Conservation (phyloP, 30 jellyfish, hydroid and myxozoan genomes). For the Rhopilema esculentum region DNA sequence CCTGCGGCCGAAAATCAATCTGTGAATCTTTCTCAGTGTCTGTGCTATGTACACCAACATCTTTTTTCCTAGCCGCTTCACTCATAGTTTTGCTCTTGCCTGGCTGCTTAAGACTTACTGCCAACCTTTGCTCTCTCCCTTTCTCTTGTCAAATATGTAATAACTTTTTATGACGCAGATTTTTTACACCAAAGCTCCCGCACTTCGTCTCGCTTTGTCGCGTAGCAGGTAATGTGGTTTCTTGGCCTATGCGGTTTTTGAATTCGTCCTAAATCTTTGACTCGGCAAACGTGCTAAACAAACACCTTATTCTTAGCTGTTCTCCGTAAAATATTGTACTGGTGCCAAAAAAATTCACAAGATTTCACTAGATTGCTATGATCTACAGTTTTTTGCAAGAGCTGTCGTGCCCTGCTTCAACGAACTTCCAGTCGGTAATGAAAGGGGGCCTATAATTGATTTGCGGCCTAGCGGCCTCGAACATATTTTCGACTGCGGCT, state of each 20-base stretch:
- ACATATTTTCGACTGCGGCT: too few relatives aligned
- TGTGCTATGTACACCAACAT: not conserved
- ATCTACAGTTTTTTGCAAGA: not conserved
- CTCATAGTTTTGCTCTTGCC: not conserved
- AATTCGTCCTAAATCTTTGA: not conserved
- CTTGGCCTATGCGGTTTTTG: not conserved
- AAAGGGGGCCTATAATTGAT: too few relatives aligned
- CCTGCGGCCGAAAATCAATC: constrained; percentile 19
- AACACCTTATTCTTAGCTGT: not conserved
- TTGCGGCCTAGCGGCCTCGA: too few relatives aligned
- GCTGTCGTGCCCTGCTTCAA: not conserved
- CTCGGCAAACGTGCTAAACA: not conserved
- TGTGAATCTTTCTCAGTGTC: constrained; percentile 5
- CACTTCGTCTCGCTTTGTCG: not conserved
- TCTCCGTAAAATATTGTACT: not conserved
- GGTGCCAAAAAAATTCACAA: not conserved
- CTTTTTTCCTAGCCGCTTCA: constrained; percentile 40
- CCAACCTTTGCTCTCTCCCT: not conserved
- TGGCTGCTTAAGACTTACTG: not conserved
- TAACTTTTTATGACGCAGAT: not conserved
- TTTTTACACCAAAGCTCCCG: not conserved
- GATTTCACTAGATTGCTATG: not conserved
- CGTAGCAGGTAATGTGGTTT: not conserved
- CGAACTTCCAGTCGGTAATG: too few relatives aligned
- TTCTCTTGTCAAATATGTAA: not conserved